Evolutionary conservation across 2,797 vertebrate genomes (phyloP), one percentile per base, ranked within the genome.

Genomic region (Gymnoscopelus microlampas): DNA sequence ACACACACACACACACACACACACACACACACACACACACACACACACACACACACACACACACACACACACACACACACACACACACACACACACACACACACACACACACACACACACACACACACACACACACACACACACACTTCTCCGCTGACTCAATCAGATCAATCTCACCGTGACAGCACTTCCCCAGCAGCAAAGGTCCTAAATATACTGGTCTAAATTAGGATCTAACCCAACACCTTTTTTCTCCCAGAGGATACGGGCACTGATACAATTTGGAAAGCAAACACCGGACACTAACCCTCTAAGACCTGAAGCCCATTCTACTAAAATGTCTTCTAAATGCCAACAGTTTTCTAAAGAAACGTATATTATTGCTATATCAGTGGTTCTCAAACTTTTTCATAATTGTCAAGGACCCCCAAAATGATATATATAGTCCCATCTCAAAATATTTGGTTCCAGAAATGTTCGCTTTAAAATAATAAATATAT

Each of bases 91-190:
- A 32, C 53, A 49, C 19, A 32, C 53, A 49, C 19, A 32, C 53
- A 49, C 19, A 32, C 53, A 49, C 19, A 32, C 53, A 49, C 19
- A 32, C 53, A 49, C 19, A 32, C 53, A 49, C 19, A 32, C 53
- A 49, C 19, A 32, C 53, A 49, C 65, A 83, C 81, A 84, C 85
- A 86, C 77, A 67, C 48, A n/a, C n/a, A n/a, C 53, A 62, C 26
- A 58, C 24, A 32, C 53, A 49, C 19, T 86, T 79, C 74, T 75
- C 80, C 66, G 58, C 68, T 73, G 80, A 91, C 66, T 69, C 81
- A 15, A 78, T 90, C 86, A 89, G 89, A 93, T 93, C 92, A 90
- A 92, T 93, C 92, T 92, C 90, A 64, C 64, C 63, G 60, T 91
- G 92, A 91, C 92, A 92, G 85, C 77, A 67, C 67, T 73, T 89